Conservation (phyloP, 2,797 vertebrate genomes). For the Sebastes minor region DNA sequence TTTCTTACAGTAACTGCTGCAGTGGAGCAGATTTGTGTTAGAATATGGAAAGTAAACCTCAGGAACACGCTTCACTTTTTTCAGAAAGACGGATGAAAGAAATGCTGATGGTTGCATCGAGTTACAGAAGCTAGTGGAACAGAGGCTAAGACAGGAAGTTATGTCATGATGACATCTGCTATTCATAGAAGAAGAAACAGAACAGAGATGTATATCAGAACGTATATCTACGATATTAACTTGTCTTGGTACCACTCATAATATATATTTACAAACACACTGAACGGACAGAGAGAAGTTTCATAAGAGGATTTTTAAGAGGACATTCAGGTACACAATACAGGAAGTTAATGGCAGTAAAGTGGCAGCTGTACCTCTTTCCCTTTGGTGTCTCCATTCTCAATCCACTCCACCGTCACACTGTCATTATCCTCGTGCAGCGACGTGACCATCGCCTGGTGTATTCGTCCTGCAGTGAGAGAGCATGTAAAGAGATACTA, state of each 20-base stretch:
- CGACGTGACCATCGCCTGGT: conserved; percentile 99
- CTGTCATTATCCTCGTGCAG: conserved; percentile 97
- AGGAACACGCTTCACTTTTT: too few relatives aligned
- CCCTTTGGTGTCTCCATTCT: conserved; percentile 99
- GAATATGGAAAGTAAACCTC: too few relatives aligned
- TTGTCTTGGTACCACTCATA: background rate
- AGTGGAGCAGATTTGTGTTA: too few relatives aligned
- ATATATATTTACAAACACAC: background rate
- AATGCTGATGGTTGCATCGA: background rate
- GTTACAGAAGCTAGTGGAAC: background rate
- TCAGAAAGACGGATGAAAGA: background rate
- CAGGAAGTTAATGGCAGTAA: background rate
- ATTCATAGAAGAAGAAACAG: background rate
- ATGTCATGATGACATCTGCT: background rate
- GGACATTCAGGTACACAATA: background rate
- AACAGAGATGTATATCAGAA: too few relatives aligned
- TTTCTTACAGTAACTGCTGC: too few relatives aligned
- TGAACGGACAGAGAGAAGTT: background rate
- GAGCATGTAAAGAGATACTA: conserved; percentile 2
- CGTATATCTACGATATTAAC: too few relatives aligned
- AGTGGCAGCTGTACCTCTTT: conserved; percentile 87
- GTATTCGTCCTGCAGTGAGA: conserved; percentile 89
- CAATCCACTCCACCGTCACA: conserved; percentile 98
- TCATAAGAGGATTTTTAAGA: background rate
- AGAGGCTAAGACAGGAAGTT: background rate